Conservation (phyloP, 1,140 invertebrate species). For the Bathynomus jamesi region DNA sequence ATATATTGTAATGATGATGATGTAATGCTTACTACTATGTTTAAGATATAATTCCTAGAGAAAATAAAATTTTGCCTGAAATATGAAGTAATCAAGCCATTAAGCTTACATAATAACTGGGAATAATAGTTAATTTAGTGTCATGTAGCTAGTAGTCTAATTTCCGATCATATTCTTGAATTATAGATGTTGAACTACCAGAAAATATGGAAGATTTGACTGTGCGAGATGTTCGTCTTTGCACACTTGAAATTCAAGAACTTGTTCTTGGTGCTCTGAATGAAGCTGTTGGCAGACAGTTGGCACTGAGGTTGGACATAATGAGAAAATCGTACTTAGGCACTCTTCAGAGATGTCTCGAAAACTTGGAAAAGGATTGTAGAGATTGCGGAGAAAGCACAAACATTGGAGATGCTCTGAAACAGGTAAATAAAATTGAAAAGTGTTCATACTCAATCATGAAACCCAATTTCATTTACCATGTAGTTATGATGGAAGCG, state of each 20-base stretch:
- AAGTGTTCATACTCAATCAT: too few species aligned
- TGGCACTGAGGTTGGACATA: conserved; percentile 73
- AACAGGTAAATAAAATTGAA: conserved; percentile 58
- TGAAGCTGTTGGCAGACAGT: conserved; percentile 65
- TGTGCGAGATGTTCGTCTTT: conserved; percentile 46
- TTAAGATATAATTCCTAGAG: too few species aligned
- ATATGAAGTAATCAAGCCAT: too few species aligned
- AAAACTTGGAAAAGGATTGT: conserved; percentile 55
- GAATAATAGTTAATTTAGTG: too few species aligned
- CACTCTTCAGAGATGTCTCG: conserved; percentile 63
- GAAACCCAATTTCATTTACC: too few species aligned
- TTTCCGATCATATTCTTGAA: too few species aligned
- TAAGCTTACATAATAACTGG: too few species aligned
- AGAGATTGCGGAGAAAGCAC: conserved; percentile 49
- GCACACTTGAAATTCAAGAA: conserved; percentile 67
- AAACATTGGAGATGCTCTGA: conserved; percentile 67
- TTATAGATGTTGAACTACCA: not conserved
- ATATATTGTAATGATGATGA: too few species aligned
- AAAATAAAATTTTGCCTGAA: too few species aligned
- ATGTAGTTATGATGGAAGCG: too few species aligned
- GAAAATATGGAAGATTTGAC: conserved; percentile 9
- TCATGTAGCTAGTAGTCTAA: too few species aligned
- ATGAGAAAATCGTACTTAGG: conserved; percentile 73
- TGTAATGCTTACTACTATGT: too few species aligned
- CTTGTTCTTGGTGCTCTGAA: conserved; percentile 64